phyloP scores from a whole-genome alignment of 2,797 vertebrate species.

The Galago senegalensis region DNA sequence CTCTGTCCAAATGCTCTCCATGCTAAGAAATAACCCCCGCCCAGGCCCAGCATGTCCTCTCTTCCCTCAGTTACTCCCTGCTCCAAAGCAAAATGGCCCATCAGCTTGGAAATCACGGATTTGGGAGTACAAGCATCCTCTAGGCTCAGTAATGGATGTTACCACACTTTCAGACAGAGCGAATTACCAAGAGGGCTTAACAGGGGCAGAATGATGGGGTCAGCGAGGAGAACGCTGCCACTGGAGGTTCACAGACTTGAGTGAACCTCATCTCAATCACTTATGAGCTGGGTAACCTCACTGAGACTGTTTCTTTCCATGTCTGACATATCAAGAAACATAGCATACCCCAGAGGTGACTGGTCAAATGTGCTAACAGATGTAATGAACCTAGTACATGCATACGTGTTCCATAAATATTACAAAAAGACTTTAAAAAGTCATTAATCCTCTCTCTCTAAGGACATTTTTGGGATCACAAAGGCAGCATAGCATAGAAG shows the following conservation, averaged over 20 bases:
- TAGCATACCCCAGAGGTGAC: neutral
- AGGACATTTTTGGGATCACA: neutral
- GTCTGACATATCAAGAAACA: neutral
- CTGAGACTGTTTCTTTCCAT: neutral
- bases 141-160: neutral
- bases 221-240: neutral
- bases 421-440: constrained; percentile 19
- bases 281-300: neutral
- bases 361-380: neutral
- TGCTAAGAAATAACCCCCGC: constrained; percentile 41
- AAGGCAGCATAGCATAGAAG: neutral
- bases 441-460: constrained; percentile 1
- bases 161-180: neutral
- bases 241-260: neutral
- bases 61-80: neutral
- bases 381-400: neutral
- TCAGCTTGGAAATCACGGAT: neutral
- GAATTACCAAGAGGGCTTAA: constrained; percentile 1
- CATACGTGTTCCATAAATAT: neutral
- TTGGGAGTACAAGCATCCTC: neutral
- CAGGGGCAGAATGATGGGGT: neutral
- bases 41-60: neutral
- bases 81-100: constrained; percentile 32
- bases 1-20: neutral
- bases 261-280: neutral